These are phyloP conservation scores for Oscheius sp. DNA, from an alignment of 2,888 invertebrate species.

Conservation along the genomic window DNA sequence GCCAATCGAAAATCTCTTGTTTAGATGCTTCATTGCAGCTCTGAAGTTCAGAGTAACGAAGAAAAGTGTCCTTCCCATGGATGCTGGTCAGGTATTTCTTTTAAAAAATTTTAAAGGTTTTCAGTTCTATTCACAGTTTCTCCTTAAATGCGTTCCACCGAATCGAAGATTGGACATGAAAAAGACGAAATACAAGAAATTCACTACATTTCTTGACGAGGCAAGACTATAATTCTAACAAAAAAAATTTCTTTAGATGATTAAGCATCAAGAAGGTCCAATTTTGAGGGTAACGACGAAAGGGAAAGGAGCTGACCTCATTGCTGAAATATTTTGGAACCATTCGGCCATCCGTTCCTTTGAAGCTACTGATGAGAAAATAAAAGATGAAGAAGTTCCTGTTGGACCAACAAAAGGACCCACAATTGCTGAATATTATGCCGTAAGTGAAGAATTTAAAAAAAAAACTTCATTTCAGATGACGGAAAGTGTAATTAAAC, in stretches of 20 bases:
- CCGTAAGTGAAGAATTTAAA: conserved; percentile 13
- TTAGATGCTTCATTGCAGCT: conserved; percentile 58
- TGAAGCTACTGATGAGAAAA: conserved; percentile 48
- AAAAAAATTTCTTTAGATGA: conserved; percentile 27
- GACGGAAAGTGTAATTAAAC: conserved; percentile 50
- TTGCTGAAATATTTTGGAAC: conserved; percentile 52
- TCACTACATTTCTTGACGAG: conserved; percentile 59
- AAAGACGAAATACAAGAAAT: conserved; percentile 67
- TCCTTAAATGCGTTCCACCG: conserved; percentile 54
- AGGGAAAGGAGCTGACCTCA: conserved; percentile 63
- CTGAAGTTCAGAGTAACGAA: conserved; percentile 56
- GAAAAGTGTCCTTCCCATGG: conserved; percentile 53
- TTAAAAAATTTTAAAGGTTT: too few species aligned
- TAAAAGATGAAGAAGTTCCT: conserved; percentile 44
- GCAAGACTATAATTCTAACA: conserved; percentile 11
- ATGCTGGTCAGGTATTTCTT: too few species aligned
- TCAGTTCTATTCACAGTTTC: conserved; percentile 52
- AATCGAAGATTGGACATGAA: conserved; percentile 62
- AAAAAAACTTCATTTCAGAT: conserved; percentile 23
- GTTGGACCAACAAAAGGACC: conserved; percentile 28
- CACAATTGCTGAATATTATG: conserved; percentile 38
- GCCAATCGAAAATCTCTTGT: conserved; percentile 33
- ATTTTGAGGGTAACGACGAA: conserved; percentile 38
- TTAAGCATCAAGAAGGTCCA: conserved; percentile 35
- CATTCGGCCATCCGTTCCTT: conserved; percentile 50